Conservation (phyloP, 2,888 invertebrate species). For the Leucoptera coffeella region DNA sequence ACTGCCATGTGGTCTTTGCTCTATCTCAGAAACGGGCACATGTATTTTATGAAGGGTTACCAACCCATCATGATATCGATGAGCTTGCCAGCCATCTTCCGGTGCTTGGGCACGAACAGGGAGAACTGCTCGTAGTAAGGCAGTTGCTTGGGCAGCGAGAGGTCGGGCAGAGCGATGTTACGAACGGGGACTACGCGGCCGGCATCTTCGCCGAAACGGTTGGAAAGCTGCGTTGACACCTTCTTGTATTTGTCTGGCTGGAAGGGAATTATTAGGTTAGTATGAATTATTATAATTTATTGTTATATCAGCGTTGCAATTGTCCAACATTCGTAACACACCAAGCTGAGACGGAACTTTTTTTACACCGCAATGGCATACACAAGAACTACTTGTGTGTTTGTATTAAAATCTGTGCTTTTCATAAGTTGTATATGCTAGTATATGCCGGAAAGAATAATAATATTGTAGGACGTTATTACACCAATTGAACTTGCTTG, state of each 20-base stretch:
- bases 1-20: too few species aligned
- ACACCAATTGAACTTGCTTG: too few species aligned
- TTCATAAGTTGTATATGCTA: too few species aligned
- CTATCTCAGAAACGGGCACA: too few species aligned
- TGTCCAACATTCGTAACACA: too few species aligned
- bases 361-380: too few species aligned
- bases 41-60: too few species aligned
- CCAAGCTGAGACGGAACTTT: too few species aligned
- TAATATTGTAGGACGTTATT: too few species aligned
- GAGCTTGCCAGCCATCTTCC: conserved; percentile 58
- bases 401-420: too few species aligned
- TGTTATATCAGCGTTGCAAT: conserved; percentile 2
- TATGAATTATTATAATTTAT: conserved; percentile 1
- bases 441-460: too few species aligned
- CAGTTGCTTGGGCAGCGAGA: conserved; percentile 55
- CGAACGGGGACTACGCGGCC: conserved; percentile 46
- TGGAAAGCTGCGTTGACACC: conserved; percentile 26
- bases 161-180: conserved; percentile 59
- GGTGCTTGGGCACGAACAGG: conserved; percentile 63
- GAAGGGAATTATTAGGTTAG: conserved; percentile 2
- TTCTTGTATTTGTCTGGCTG: conserved; percentile 36
- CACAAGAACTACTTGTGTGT: too few species aligned
- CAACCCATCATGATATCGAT: conserved; percentile 66
- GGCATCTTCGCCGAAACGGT: conserved; percentile 51
- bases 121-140: conserved; percentile 63